phyloP scores from a whole-genome alignment of 2,113 vertebrate genomes.

The Peromyscus maniculatus region DNA sequence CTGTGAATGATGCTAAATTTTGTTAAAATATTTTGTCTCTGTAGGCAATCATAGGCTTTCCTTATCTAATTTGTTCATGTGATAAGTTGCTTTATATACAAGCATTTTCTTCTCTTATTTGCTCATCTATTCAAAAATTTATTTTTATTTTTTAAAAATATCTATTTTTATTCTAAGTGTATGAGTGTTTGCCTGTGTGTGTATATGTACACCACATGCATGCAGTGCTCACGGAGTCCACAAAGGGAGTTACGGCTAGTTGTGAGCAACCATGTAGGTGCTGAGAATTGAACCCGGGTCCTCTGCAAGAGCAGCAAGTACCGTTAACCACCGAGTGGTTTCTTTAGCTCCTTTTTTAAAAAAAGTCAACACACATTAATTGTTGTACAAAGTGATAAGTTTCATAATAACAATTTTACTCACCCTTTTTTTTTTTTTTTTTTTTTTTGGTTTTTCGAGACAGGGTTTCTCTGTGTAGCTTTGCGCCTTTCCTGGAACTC shows the following conservation, averaged over 20 bases:
- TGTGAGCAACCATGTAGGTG: background rate
- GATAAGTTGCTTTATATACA: background rate
- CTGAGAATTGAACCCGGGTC: background rate
- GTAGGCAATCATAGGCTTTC: background rate
- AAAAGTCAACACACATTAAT: background rate
- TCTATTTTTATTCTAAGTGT: background rate
- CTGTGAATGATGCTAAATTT: constrained; percentile 24
- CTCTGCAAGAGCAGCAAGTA: background rate
- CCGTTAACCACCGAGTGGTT: too few relatives aligned
- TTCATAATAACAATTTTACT: background rate
- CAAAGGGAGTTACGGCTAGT: too few relatives aligned
- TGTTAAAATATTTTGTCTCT: background rate
- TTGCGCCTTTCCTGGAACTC: too few relatives aligned
- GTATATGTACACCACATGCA: too few relatives aligned
- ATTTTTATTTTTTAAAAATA: background rate
- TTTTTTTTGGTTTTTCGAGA: too few relatives aligned
- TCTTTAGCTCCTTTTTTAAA: background rate
- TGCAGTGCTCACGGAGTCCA: background rate
- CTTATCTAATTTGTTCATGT: background rate
- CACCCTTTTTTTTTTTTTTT: background rate
- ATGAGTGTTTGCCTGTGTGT: background rate
- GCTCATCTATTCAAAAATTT: background rate
- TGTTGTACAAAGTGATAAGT: background rate
- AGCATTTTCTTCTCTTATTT: background rate
- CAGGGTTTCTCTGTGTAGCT: too few relatives aligned